phyloP scores from a whole-genome alignment of 1,140 invertebrate genomes.

The Meloidogyne exigua region DNA sequence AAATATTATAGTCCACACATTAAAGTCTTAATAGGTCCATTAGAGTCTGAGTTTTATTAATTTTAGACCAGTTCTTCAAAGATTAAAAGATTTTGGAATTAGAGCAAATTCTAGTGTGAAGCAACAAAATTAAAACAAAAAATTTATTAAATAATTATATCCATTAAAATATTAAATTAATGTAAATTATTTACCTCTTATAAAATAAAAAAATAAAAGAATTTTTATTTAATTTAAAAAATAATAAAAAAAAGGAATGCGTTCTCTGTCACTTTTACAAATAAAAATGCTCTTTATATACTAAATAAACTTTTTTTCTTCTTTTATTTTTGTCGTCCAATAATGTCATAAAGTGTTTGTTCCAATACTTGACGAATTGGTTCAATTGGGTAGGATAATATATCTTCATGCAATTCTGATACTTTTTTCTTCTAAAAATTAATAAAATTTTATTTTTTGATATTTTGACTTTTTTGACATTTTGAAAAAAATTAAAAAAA shows the following conservation, averaged over 20 bases:
- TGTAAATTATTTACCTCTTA: no score
- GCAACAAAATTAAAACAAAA: slow-evolving; percentile 17
- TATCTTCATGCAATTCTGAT: slow-evolving; percentile 3
- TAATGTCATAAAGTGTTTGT: slow-evolving; percentile 18
- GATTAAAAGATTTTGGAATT: slow-evolving; percentile 66
- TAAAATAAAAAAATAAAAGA: no score
- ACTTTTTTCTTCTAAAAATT: slow-evolving; percentile 16
- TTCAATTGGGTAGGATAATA: slow-evolving; percentile 4
- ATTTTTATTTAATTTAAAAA: no score
- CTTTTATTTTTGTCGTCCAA: slow-evolving; percentile 15
- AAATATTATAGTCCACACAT: no score
- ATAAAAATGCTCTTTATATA: slow-evolving; percentile 7
- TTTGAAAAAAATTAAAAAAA: background rate
- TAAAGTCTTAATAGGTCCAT: no score
- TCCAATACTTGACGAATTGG: background rate
- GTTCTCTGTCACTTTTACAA: background rate
- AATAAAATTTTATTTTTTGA: background rate
- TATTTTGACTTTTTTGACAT: background rate
- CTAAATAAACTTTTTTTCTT: no score
- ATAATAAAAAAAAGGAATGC: background rate
- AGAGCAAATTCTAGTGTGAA: slow-evolving; percentile 53
- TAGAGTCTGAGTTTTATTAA: no score
- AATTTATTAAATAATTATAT: no score
- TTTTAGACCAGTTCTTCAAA: slow-evolving; percentile 64
- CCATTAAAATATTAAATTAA: no score